Conservation (phyloP, 2,888 invertebrate species). For the Cephus nigrinus region DNA sequence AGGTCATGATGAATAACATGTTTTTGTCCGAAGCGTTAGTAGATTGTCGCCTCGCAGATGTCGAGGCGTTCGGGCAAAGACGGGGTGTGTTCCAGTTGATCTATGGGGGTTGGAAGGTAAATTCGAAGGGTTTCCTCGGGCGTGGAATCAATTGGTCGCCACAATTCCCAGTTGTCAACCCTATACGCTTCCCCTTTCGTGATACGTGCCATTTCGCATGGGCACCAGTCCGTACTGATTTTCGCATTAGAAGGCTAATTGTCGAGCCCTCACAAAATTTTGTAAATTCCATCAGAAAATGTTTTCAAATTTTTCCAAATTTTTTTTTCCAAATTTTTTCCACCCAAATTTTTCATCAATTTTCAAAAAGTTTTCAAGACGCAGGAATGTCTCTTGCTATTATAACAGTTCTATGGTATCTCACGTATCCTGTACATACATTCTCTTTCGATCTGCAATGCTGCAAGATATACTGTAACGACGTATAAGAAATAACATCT, state of each 20-base stretch:
- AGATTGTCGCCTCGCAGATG: constrained; percentile 18
- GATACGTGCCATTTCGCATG: constrained; percentile 23
- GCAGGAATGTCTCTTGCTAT: too few relatives aligned
- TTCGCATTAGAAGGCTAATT: constrained; percentile 3
- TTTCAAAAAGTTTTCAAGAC: too few relatives aligned
- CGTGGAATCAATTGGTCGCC: constrained; percentile 51
- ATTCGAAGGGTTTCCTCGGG: constrained; percentile 32
- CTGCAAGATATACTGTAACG: too few relatives aligned
- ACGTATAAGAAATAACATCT: background rate
- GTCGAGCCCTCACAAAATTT: too few relatives aligned
- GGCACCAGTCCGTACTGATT: constrained; percentile 21
- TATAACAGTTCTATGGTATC: too few relatives aligned
- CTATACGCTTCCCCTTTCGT: constrained; percentile 8
- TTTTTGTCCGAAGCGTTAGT: constrained; percentile 22
- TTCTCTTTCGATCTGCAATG: too few relatives aligned
- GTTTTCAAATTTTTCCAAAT: too few relatives aligned
- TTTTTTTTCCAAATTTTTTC: too few relatives aligned
- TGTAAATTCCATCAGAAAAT: too few relatives aligned
- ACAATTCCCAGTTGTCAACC: constrained; percentile 44
- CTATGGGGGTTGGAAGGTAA: constrained; percentile 33
- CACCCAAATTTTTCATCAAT: fast-evolving
- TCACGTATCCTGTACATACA: too few relatives aligned
- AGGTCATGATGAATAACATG: constrained; percentile 7
- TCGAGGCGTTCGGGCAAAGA: background rate
- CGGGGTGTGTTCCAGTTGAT: constrained; percentile 22